phyloP scores from a whole-genome alignment of 1,140 invertebrate species.

The honey bee (Apis mellifera) region Amel_HAv3.1 CM009943.2:259001-259500 shows the following conservation, averaged over 20 bases:
- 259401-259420: neutral
- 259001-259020: too few relatives aligned
- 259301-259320: too few relatives aligned
- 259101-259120: too few relatives aligned
- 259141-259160: neutral
- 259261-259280: neutral
- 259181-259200: neutral
- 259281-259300: conserved; percentile 30
- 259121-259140: too few relatives aligned
- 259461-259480: neutral
- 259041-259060: too few relatives aligned
- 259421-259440: neutral
- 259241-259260: neutral
- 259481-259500: neutral
- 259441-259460: neutral
- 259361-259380: too few relatives aligned
- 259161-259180: neutral
- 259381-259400: neutral
- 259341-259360: neutral
- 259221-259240: conserved; percentile 9
- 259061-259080: too few relatives aligned
- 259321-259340: too few relatives aligned
- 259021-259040: too few relatives aligned
- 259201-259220: neutral
- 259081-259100: too few relatives aligned